Evolutionary conservation across 2,888 invertebrate genomes (phyloP), one percentile per base, ranked within the genome.

Genomic region (Dicyrtoma fusca): DNA sequence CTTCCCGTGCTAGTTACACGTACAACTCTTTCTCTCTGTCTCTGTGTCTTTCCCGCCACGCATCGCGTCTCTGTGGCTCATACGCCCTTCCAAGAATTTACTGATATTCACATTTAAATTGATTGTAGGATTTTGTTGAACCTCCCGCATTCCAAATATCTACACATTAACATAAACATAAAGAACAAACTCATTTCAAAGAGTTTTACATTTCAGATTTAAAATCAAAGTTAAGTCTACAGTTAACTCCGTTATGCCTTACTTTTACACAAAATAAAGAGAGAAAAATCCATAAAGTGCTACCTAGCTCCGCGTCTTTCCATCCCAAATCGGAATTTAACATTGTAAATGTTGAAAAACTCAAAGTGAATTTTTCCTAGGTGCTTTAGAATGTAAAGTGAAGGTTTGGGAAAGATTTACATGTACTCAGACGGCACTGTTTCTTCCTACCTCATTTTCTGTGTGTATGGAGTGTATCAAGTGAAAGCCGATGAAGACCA

Each of bases 181-280:
- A 57, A 57, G 26, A 26, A 13, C 25, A 57, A 57, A 21, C 23
- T 57, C 57, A 25, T 57, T 57, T 26, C 57, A 57, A 26, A 26
- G 57, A 57, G 23, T 57, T 57, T 57, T 23, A 57, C 14, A 25
- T 14, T 23, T n/a, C 23, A 57, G 14, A 19, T 25, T 23, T 57
- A 11, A 57, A 57, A 57, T 57, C 23, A 57, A 23, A 57, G 57
- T 57, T 26, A 57, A 57, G 23, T 57, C 57, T 34, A 34, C 34
- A 34, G 4, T 34, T 34, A 34, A 34, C 34, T 34, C 34, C 34
- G 34, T 34, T 34, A 34, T 8, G 34, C 8, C 34, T 34, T 8
- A 34, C 34, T 34, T 34, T 34, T 34, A 8, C 34, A 34, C 34
- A 34, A 34, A 34, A 34, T 34, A 34, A 34, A 34, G 8, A 34